These are phyloP conservation scores for Copidosoma aretas DNA, from an alignment of 2,888 invertebrate species.

Conservation along the genomic window DNA sequence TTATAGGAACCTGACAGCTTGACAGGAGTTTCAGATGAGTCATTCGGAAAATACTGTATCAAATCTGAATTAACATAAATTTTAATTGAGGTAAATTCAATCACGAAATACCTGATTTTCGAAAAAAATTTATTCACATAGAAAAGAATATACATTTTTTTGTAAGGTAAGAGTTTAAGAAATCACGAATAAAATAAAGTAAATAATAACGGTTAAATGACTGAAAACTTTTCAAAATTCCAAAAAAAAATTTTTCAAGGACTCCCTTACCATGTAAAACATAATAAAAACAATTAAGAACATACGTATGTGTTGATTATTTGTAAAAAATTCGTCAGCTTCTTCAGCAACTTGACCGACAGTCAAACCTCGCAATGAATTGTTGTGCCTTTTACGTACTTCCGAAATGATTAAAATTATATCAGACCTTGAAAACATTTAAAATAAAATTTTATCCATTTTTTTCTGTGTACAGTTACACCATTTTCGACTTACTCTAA, in stretches of 20 bases:
- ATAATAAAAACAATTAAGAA: slow-evolving; percentile 21
- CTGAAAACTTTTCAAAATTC: background rate
- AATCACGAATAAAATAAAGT: background rate
- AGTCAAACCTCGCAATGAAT: slow-evolving; percentile 44
- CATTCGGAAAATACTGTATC: slow-evolving; percentile 19
- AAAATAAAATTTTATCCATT: slow-evolving; percentile 10
- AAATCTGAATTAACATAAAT: slow-evolving; percentile 23
- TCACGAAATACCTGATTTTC: background rate
- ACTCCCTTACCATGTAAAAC: background rate
- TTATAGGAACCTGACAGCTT: background rate
- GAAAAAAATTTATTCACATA: slow-evolving; percentile 5
- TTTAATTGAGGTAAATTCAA: slow-evolving; percentile 3
- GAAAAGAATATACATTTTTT: background rate
- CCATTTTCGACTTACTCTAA: slow-evolving; percentile 43
- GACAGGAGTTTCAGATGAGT: slow-evolving; percentile 2
- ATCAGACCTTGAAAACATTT: slow-evolving; percentile 44
- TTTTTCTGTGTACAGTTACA: background rate
- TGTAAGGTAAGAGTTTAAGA: background rate
- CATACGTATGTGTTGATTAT: slow-evolving; percentile 41
- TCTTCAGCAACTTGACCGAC: slow-evolving; percentile 44
- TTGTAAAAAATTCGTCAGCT: slow-evolving; percentile 38
- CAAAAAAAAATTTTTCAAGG: background rate
- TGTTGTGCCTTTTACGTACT: slow-evolving; percentile 46
- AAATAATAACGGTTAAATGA: background rate
- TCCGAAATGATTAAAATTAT: slow-evolving; percentile 45